Evolutionary conservation across 2,888 invertebrate genomes (phyloP).

Genomic region (Tanypteryx hageni): DNA sequence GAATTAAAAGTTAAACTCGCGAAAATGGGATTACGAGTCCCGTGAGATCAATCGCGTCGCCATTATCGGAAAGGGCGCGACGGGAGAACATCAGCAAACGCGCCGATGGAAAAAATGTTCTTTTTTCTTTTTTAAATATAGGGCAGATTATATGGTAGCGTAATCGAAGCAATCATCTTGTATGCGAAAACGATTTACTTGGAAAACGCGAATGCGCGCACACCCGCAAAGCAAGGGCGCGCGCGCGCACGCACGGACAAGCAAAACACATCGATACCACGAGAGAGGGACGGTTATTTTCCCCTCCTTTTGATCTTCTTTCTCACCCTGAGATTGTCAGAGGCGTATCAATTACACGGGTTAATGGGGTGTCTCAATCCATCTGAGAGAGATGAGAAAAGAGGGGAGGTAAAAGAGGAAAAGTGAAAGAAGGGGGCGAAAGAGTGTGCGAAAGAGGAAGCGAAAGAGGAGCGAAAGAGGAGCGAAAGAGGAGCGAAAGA

Average conservation of each 20-base stretch:
- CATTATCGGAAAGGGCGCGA: not conserved
- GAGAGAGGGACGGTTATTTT: too few relatives aligned
- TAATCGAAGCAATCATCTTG: conserved; percentile 40
- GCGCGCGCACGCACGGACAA: not conserved
- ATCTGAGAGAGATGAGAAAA: not conserved
- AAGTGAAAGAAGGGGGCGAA: not conserved
- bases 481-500: not conserved
- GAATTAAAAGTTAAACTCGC: conserved; percentile 41
- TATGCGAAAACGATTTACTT: conserved; percentile 27
- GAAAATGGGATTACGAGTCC: conserved; percentile 30
- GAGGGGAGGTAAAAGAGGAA: not conserved
- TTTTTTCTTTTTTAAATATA: not conserved
- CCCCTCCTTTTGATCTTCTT: not conserved
- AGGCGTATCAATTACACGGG: conserved; percentile 59
- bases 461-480: not conserved
- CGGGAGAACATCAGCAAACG: not conserved
- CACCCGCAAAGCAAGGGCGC: not conserved
- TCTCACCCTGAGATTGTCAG: conserved; percentile 1
- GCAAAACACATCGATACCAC: not conserved
- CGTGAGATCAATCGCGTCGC: conserved; percentile 22
- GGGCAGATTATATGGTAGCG: conserved; percentile 23
- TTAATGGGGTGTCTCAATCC: conserved; percentile 57
- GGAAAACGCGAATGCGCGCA: too few relatives aligned
- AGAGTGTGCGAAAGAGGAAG: not conserved
- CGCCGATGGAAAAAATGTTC: not conserved